Evolutionary conservation across 1,140 invertebrate genomes (phyloP), one percentile per base, ranked within the genome.

Genomic region (Zaprionus vittiger): DNA sequence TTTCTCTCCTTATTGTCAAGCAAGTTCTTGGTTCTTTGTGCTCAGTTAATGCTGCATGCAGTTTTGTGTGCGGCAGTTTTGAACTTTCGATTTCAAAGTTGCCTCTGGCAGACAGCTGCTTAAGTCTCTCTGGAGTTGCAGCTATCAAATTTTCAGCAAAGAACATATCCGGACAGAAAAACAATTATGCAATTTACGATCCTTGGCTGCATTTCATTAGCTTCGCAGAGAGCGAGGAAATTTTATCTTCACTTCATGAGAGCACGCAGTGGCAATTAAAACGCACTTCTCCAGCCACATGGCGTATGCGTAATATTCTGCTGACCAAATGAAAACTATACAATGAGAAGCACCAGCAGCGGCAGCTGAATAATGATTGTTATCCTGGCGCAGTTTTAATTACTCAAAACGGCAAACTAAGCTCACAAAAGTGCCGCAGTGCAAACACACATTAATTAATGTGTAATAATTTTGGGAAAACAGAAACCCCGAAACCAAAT

Each of bases 191-290:
- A 69, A 73, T 74, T 69, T 78, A 74, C 54, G 64, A 68, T 73
- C 62, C 57, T 49, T 54, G 56, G 55, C 67, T 75, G 82, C 83
- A 55, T 68, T 84, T 62, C 47, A 49, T 67, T 67, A 57, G 49
- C 20, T 57, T 37, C 4, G 26, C 26, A 28, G 28, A 2, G 60
- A 49, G 62, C 38, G 38, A 57, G 31, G 63, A 26, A 38, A 67
- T 75, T 77, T 90, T 85, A 81, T 90, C 81, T 54, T 47, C 72
- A 85, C 75, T 79, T 74, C 80, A 67, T 73, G 76, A 81, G 81
- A 54, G 81, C 85, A 72, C 79, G 77, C 73, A 72, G 62, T 61
- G 34, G 85, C 85, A 82, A 89, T 89, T 89, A 81, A 81, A 85
- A 77, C 63, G 79, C 75, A 79, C 71, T 64, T 71, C 79, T 65